Evolutionary conservation across 2,797 vertebrate species (phyloP).

Genomic region (Sebastes taczanowskii): DNA sequence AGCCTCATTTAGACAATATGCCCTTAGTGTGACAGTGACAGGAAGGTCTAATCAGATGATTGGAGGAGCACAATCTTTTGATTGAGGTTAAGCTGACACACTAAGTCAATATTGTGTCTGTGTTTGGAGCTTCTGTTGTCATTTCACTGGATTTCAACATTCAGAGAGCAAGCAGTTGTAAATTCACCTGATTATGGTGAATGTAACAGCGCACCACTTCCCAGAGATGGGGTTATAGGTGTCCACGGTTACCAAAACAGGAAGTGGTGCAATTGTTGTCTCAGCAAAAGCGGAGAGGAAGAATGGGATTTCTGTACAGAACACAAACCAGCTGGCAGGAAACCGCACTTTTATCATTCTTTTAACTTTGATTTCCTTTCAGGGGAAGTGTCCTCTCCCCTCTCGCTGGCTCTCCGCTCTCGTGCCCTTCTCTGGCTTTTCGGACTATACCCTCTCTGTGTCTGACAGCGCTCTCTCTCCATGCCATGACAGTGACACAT

Average conservation of each 20-base stretch:
- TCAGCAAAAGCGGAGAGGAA: slow-evolving; percentile 84
- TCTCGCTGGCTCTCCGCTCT: slow-evolving; percentile 41
- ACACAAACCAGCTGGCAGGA: slow-evolving; percentile 87
- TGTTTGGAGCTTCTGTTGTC: not conserved
- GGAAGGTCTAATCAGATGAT: not conserved
- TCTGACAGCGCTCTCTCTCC: slow-evolving; percentile 7
- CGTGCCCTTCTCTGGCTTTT: slow-evolving; percentile 22
- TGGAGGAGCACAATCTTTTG: slow-evolving; percentile 5
- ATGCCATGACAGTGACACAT: slow-evolving; percentile 39
- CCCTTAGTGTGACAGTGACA: not conserved
- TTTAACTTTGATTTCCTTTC: slow-evolving; percentile 86
- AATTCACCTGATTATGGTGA: slow-evolving; percentile 33
- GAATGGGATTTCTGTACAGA: slow-evolving; percentile 82
- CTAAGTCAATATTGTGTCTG: not conserved
- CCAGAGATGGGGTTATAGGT: slow-evolving; percentile 56
- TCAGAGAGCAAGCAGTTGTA: not conserved
- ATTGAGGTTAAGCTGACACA: not conserved
- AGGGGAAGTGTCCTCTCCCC: slow-evolving; percentile 72
- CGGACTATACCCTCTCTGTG: slow-evolving; percentile 22
- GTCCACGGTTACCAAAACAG: slow-evolving; percentile 79
- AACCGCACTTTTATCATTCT: slow-evolving; percentile 81
- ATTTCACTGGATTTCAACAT: not conserved
- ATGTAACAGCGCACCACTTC: slow-evolving; percentile 20
- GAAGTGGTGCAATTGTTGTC: slow-evolving; percentile 81
- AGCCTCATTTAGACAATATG: not conserved